Conservation (phyloP, 2,113 vertebrate genomes). For the Protobothrops flavoviridis region DNA sequence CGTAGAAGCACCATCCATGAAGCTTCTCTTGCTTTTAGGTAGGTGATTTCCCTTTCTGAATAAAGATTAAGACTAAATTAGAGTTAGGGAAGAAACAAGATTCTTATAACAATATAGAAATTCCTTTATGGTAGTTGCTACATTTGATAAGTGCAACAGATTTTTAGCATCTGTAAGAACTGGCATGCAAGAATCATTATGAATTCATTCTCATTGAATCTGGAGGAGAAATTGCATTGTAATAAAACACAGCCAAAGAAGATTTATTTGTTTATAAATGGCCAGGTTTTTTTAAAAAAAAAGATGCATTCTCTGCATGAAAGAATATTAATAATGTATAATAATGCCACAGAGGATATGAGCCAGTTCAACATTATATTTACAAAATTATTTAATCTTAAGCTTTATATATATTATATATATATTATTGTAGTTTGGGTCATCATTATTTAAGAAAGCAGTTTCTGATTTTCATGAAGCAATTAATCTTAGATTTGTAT, state of each 20-base stretch:
- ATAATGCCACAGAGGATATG: neutral
- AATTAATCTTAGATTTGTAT: conserved; percentile 15
- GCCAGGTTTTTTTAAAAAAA: conserved; percentile 7
- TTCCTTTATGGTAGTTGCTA: neutral
- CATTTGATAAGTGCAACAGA: neutral
- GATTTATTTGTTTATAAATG: neutral
- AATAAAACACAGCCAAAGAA: neutral
- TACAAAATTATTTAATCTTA: conserved; percentile 14
- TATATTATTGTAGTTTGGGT: neutral
- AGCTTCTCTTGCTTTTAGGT: conserved; percentile 72
- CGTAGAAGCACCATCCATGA: conserved; percentile 65
- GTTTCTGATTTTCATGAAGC: neutral
- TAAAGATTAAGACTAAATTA: neutral
- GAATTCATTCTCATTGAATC: neutral
- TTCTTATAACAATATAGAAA: fast-evolving
- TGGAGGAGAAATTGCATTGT: neutral
- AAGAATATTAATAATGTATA: conserved; percentile 17
- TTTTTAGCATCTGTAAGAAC: neutral
- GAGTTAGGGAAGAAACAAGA: neutral
- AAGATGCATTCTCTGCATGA: neutral
- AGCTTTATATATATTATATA: conserved; percentile 7
- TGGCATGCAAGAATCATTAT: neutral
- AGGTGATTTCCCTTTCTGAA: conserved; percentile 50
- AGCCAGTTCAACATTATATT: neutral
- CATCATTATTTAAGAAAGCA: conserved; percentile 41